phyloP scores from a whole-genome alignment of 2,797 vertebrate genomes.

The Columba guinea region DNA sequence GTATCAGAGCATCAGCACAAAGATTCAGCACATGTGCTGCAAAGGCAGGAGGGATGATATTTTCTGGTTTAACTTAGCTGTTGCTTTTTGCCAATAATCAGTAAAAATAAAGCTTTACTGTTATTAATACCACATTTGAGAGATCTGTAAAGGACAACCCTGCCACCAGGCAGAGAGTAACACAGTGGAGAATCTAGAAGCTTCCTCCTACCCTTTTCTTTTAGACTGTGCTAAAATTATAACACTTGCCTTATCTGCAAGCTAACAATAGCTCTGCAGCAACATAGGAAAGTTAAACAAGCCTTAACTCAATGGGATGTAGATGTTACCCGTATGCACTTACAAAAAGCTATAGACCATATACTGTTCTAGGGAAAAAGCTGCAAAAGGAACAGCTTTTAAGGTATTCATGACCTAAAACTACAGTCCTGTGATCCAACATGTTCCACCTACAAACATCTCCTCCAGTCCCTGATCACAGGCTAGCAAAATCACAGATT shows the following conservation, averaged over 20 bases:
- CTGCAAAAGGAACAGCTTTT: background rate
- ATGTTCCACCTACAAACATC: background rate
- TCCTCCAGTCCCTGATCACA: background rate
- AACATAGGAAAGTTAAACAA: conserved; percentile 43
- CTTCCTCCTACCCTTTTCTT: conserved; percentile 4
- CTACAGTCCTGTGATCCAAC: background rate
- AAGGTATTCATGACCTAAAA: background rate
- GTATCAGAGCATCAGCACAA: background rate
- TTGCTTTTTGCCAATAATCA: conserved; percentile 13
- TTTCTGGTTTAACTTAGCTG: background rate
- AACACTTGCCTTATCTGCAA: conserved; percentile 28
- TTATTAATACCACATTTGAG: background rate
- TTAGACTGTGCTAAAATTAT: background rate
- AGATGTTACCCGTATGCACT: background rate
- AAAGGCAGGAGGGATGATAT: background rate
- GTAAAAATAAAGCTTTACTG: conserved; percentile 21
- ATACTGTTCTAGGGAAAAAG: background rate
- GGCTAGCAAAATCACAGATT: background rate
- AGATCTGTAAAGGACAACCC: conserved; percentile 6
- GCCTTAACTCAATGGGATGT: background rate
- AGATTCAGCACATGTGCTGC: background rate
- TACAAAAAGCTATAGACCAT: background rate
- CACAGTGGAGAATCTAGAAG: background rate
- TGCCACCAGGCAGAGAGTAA: background rate
- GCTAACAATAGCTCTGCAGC: conserved; percentile 20